phyloP scores from a whole-genome alignment of 2,797 vertebrate genomes.

The Epinephelus coioides region DNA sequence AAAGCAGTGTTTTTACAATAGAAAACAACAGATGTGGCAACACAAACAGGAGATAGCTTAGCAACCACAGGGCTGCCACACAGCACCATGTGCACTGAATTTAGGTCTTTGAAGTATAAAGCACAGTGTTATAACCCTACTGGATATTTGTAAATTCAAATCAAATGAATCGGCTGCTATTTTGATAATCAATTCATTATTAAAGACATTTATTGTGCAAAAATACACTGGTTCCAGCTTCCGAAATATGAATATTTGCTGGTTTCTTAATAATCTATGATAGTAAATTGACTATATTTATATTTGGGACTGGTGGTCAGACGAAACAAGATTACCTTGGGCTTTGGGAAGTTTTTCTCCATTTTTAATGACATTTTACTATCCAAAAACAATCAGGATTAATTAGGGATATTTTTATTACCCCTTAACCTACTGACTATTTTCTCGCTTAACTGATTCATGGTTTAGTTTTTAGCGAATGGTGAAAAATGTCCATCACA shows the following conservation, averaged over 20 bases:
- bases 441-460: too few species aligned
- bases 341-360: too few species aligned
- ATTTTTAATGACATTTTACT: not conserved
- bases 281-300: too few species aligned
- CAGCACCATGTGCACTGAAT: not conserved
- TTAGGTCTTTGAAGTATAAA: not conserved
- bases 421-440: not conserved
- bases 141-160: not conserved
- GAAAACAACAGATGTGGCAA: constrained; percentile 27
- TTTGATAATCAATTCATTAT: not conserved
- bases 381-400: not conserved
- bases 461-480: too few species aligned
- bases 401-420: not conserved
- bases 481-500: too few species aligned
- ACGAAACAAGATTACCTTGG: not conserved
- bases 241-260: not conserved
- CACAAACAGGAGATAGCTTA: constrained; percentile 12
- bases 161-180: fast-evolving
- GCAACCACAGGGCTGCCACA: constrained; percentile 19
- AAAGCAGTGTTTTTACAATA: not conserved
- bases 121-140: not conserved
- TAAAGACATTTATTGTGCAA: not conserved
- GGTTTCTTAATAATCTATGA: not conserved
- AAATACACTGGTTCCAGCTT: not conserved
- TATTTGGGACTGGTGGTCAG: not conserved